Conservation (phyloP, 2,888 invertebrate genomes). For the Euplagia quadripunctaria region DNA sequence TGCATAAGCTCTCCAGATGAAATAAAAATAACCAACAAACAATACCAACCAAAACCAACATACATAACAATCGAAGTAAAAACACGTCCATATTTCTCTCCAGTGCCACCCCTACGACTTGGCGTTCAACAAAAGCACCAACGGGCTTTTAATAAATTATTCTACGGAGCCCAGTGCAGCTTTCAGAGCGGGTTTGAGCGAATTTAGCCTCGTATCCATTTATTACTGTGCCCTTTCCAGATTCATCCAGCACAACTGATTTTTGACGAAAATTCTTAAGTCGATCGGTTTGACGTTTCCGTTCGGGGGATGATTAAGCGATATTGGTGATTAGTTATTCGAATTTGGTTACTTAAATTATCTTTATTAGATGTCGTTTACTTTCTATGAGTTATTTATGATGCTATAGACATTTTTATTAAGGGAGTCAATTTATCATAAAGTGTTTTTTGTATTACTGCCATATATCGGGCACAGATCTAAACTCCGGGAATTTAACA, state of each 20-base stretch:
- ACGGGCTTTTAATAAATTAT: conserved; percentile 80
- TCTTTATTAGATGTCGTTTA: conserved; percentile 16
- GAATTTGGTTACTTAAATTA: conserved; percentile 29
- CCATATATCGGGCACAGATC: neutral
- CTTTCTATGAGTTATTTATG: conserved; percentile 1
- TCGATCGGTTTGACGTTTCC: conserved; percentile 48
- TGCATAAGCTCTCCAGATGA: neutral
- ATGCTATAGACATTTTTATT: neutral
- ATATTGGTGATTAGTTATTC: conserved; percentile 42
- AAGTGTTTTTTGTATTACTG: neutral
- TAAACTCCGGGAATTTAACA: neutral
- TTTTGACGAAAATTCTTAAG: conserved; percentile 57
- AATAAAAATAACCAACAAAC: neutral
- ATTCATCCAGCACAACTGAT: conserved; percentile 62
- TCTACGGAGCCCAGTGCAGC: conserved; percentile 68
- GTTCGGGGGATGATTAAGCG: conserved; percentile 49
- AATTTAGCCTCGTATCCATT: conserved; percentile 65
- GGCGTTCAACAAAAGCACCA: conserved; percentile 68
- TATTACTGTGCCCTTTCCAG: conserved; percentile 60
- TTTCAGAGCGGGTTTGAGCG: conserved; percentile 63
- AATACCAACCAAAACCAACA: conserved; percentile 18
- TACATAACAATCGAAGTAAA: conserved; percentile 26
- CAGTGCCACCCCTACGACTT: conserved; percentile 56
- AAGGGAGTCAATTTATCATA: neutral
- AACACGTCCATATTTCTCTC: conserved; percentile 19